Evolutionary conservation across 1,140 invertebrate species (phyloP).

Genomic region (Armadillidium nasatum): DNA sequence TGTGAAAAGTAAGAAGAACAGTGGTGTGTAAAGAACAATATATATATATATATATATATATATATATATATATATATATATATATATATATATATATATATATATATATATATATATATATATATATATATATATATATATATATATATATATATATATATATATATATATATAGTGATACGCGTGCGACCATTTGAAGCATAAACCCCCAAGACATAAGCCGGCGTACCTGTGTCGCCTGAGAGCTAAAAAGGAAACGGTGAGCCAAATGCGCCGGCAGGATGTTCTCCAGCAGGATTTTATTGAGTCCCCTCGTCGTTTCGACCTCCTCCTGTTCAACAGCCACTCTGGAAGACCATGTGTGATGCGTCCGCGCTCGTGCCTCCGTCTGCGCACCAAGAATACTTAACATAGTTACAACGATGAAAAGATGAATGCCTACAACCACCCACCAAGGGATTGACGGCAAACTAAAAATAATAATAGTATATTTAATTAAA

Average conservation of each 20-base stretch:
- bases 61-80: too few relatives aligned
- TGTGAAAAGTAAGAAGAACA: not conserved
- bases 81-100: too few relatives aligned
- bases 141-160: too few relatives aligned
- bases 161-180: too few relatives aligned
- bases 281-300: constrained; percentile 90
- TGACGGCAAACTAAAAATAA: constrained; percentile 26
- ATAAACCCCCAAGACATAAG: too few relatives aligned
- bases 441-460: constrained; percentile 38
- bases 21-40: constrained; percentile 11
- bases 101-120: too few relatives aligned
- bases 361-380: constrained; percentile 77
- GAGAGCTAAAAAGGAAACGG: constrained; percentile 66
- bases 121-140: too few relatives aligned
- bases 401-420: constrained; percentile 62
- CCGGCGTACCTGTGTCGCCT: constrained; percentile 54
- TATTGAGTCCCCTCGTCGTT: constrained; percentile 90
- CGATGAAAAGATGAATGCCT: constrained; percentile 48
- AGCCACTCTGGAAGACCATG: constrained; percentile 86
- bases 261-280: constrained; percentile 91
- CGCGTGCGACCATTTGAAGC: too few relatives aligned
- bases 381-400: constrained; percentile 80
- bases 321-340: constrained; percentile 91
- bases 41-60: too few relatives aligned
- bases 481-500: too few relatives aligned